A percentile compares a stretch with the other conserved stretches of the same genome.
Conservation (phyloP, 2,797 vertebrate genomes). For the Halcyon leucocephala region DNA sequence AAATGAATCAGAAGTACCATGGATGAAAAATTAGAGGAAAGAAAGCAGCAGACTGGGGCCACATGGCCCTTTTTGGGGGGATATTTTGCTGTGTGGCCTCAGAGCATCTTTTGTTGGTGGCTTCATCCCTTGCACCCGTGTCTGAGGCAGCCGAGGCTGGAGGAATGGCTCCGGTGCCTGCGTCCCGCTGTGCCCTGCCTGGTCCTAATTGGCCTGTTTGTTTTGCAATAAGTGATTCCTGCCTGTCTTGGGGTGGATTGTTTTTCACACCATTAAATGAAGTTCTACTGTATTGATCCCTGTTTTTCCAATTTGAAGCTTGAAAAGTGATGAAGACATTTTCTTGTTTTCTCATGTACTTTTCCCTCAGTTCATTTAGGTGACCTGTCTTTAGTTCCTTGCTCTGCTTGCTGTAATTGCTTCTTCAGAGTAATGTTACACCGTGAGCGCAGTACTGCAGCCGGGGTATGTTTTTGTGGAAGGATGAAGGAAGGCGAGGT, state of each 20-base stretch:
- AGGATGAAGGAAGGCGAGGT: constrained; percentile 18
- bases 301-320: constrained; percentile 78
- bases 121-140: neutral
- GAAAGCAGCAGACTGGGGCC: neutral
- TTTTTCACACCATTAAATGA: constrained; percentile 80
- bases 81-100: neutral
- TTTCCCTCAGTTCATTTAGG: constrained; percentile 69
- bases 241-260: constrained; percentile 69
- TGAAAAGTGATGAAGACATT: constrained; percentile 77
- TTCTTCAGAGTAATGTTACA: constrained; percentile 56
- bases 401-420: constrained; percentile 65
- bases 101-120: fast-evolving
- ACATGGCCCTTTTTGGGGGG: fast-evolving
- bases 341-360: constrained; percentile 67
- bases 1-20: fast-evolving
- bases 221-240: constrained; percentile 74
- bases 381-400: constrained; percentile 67
- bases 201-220: constrained; percentile 72
- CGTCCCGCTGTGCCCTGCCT: neutral
- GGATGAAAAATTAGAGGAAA: neutral
- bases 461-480: neutral
- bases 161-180: neutral
- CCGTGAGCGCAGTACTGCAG: neutral
- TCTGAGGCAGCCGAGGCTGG: neutral
- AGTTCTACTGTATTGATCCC: constrained; percentile 78